phyloP scores from a whole-genome alignment of 2,797 vertebrate species.

The Ataeniobius toweri region DNA sequence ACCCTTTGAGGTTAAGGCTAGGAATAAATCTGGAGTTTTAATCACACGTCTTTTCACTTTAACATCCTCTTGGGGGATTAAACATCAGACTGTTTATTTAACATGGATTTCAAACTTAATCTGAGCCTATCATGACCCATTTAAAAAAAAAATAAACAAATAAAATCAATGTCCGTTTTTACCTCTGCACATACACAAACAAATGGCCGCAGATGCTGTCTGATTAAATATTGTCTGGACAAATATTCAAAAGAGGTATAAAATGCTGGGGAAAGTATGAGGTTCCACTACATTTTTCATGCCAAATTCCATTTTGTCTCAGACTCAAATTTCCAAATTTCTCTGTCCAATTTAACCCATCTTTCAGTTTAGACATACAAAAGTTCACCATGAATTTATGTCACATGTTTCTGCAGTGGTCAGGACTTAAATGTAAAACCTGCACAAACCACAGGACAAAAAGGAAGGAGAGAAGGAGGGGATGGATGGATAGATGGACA shows the following conservation, averaged over 20 bases:
- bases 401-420: neutral
- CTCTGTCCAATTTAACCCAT: too few relatives aligned
- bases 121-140: slow-evolving; percentile 66
- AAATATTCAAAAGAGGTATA: neutral
- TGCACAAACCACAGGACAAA: neutral
- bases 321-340: too few relatives aligned
- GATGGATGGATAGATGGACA: too few relatives aligned
- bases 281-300: neutral
- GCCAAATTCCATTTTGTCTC: neutral
- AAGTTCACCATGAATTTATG: neutral
- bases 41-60: slow-evolving; percentile 57
- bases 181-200: slow-evolving; percentile 1
- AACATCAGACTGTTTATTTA: slow-evolving; percentile 59
- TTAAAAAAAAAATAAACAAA: slow-evolving; percentile 29
- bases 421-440: neutral
- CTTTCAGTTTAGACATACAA: too few relatives aligned
- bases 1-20: slow-evolving; percentile 23
- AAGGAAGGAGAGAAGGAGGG: too few relatives aligned
- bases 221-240: neutral
- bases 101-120: slow-evolving; percentile 67
- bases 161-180: slow-evolving; percentile 41
- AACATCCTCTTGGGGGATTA: slow-evolving; percentile 68
- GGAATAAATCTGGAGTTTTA: slow-evolving; percentile 47
- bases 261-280: neutral
- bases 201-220: slow-evolving; percentile 12